Evolutionary conservation across 2,113 vertebrate genomes (phyloP).

Genomic region (Pavo muticus): DNA sequence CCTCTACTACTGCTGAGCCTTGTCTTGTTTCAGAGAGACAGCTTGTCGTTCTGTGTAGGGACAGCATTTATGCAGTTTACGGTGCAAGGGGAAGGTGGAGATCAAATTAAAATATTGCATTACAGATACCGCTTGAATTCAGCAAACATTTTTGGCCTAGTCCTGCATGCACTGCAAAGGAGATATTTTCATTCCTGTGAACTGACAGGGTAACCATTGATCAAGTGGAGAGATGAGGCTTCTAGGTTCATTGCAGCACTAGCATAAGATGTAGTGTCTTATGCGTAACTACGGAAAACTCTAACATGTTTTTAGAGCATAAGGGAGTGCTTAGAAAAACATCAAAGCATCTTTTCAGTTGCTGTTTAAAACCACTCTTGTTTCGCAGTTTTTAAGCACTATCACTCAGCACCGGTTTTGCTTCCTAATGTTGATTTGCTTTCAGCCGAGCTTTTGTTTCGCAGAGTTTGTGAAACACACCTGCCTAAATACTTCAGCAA

Average conservation of each 20-base stretch:
- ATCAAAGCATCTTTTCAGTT: conserved; percentile 50
- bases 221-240: background rate
- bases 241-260: background rate
- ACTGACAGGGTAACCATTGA: background rate
- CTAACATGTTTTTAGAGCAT: background rate
- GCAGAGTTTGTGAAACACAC: conserved; percentile 60
- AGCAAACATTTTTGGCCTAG: background rate
- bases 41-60: accelerated
- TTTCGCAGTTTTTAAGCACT: conserved; percentile 62
- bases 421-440: conserved; percentile 68
- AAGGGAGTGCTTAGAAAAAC: conserved; percentile 23
- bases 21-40: background rate
- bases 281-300: background rate
- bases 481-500: conserved; percentile 60
- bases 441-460: conserved; percentile 65
- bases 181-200: background rate
- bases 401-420: conserved; percentile 71
- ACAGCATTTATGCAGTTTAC: background rate
- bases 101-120: background rate
- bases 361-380: conserved; percentile 61
- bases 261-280: background rate
- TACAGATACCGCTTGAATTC: background rate
- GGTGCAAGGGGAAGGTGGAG: background rate
- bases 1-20: background rate
- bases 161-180: background rate